Evolutionary conservation across 2,113 vertebrate species (phyloP).

Genomic region (Stigmatopora nigra): DNA sequence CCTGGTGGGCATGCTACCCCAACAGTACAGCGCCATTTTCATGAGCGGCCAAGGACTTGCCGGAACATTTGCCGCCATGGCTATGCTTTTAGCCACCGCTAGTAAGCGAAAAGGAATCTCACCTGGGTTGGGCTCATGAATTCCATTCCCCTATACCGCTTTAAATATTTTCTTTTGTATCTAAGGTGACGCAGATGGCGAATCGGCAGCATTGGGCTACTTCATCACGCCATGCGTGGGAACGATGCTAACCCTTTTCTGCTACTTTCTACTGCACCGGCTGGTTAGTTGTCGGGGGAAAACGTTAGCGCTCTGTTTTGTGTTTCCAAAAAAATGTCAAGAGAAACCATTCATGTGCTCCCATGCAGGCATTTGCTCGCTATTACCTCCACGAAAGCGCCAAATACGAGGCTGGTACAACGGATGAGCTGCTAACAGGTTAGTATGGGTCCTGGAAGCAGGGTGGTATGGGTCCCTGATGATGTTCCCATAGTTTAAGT

Average conservation of each 20-base stretch:
- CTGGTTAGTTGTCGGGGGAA: slow-evolving; percentile 61
- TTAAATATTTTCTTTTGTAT: background rate
- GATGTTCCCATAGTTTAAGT: too few species aligned
- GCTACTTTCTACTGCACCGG: slow-evolving; percentile 75
- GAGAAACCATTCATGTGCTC: background rate
- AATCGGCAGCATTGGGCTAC: slow-evolving; percentile 76
- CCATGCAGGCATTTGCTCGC: slow-evolving; percentile 55
- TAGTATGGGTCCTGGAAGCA: slow-evolving; percentile 5
- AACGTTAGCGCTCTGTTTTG: background rate
- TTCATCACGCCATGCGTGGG: slow-evolving; percentile 83
- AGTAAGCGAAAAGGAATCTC: slow-evolving; percentile 63
- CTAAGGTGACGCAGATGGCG: slow-evolving; percentile 65
- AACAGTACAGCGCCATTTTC: slow-evolving; percentile 76
- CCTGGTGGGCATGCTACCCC: slow-evolving; percentile 76
- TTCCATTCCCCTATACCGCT: background rate
- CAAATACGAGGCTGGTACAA: slow-evolving; percentile 63
- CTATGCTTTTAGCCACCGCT: slow-evolving; percentile 79
- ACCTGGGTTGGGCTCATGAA: too few species aligned
- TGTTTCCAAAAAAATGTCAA: background rate
- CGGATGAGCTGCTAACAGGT: slow-evolving; percentile 70
- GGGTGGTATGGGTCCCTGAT: too few species aligned
- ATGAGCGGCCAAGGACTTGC: slow-evolving; percentile 84
- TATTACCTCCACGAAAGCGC: slow-evolving; percentile 46
- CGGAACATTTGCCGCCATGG: slow-evolving; percentile 78
- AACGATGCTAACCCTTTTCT: slow-evolving; percentile 72